These are phyloP conservation scores for Mesocricetus auratus DNA, from an alignment of 2,113 vertebrate genomes.

Conservation along the genomic window DNA sequence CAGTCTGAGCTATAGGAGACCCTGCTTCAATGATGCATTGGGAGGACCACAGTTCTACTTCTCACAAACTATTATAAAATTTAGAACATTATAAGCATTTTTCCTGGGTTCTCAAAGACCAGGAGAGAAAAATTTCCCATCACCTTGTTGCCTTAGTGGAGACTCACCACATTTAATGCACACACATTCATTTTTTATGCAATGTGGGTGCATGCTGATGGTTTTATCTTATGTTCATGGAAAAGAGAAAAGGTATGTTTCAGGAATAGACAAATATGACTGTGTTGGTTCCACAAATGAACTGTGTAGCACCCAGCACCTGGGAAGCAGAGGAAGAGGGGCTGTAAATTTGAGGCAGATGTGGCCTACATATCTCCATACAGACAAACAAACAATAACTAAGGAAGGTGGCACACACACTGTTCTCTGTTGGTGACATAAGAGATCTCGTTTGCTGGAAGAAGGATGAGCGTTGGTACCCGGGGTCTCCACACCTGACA, in stretches of 20 bases:
- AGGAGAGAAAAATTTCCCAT: not conserved
- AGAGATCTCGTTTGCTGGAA: not conserved
- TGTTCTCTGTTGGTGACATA: not conserved
- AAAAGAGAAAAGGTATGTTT: not conserved
- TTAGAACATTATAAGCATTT: not conserved
- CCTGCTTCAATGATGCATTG: rapidly evolving
- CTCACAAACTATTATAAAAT: not conserved
- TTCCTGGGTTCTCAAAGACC: not conserved
- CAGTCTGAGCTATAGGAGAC: not conserved
- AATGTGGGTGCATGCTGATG: not conserved
- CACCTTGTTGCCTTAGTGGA: not conserved
- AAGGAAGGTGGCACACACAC: not conserved
- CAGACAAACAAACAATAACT: not conserved
- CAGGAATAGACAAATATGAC: not conserved
- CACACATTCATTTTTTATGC: not conserved
- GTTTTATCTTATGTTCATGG: not conserved
- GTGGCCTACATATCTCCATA: not conserved
- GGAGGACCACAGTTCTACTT: not conserved
- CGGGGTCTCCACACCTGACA: not conserved
- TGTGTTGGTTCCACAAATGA: not conserved
- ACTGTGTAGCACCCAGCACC: not conserved
- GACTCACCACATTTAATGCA: not conserved
- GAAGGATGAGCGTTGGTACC: not conserved
- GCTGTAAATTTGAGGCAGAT: not conserved
- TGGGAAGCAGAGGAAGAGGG: not conserved